Conservation (phyloP, 2,888 invertebrate species). For the Steinernema hermaphroditum region DNA sequence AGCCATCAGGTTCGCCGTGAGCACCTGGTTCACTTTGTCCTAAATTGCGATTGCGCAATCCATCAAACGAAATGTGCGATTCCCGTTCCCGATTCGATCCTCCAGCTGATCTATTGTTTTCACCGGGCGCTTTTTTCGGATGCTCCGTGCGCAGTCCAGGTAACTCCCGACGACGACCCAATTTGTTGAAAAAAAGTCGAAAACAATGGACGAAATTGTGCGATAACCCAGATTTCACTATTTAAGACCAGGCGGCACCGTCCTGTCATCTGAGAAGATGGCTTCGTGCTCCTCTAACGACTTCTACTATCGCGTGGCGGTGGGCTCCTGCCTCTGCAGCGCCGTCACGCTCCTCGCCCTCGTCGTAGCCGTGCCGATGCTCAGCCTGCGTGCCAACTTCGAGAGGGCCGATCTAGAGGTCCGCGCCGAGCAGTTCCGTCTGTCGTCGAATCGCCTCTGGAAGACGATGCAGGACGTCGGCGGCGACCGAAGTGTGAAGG, state of each 20-base stretch:
- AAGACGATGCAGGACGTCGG: conserved; percentile 34
- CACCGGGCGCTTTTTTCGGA: conserved; percentile 22
- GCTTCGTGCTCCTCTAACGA: conserved; percentile 34
- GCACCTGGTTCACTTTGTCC: conserved; percentile 66
- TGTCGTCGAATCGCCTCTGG: conserved; percentile 39
- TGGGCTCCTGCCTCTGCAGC: conserved; percentile 37
- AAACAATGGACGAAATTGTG: conserved; percentile 24
- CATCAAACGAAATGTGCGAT: not conserved
- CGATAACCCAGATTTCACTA: conserved; percentile 26
- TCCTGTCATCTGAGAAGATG: not conserved
- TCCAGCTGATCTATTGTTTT: conserved; percentile 26
- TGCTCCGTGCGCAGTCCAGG: not conserved
- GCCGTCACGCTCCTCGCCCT: conserved; percentile 37
- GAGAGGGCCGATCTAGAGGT: conserved; percentile 30
- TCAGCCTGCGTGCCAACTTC: conserved; percentile 30
- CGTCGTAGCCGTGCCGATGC: conserved; percentile 37
- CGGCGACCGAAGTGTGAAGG: not conserved
- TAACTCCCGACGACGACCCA: conserved; percentile 1
- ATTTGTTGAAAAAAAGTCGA: conserved; percentile 20
- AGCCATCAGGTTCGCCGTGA: conserved; percentile 66
- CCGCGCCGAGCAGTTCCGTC: conserved; percentile 27
- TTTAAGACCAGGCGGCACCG: not conserved
- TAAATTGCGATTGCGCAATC: conserved; percentile 38
- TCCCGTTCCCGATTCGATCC: not conserved
- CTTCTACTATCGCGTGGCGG: conserved; percentile 41